Evolutionary conservation across 2,113 vertebrate species (phyloP), one percentile per base, ranked within the genome.

Genomic region (Lanius ludovicianus): DNA sequence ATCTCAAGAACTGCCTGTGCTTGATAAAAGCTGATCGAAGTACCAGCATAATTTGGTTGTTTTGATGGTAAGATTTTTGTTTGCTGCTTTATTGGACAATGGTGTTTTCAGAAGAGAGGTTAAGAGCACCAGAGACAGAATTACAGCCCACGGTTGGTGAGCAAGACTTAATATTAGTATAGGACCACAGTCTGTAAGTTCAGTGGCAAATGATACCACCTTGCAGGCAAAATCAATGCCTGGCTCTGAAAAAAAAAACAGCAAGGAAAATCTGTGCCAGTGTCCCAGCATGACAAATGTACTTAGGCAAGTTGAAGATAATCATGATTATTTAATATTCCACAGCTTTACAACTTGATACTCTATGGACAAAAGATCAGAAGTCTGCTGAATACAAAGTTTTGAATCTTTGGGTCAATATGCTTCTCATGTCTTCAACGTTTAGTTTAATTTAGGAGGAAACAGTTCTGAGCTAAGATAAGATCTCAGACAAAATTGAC

Each of bases 391-490:
- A 93, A 85, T 50, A 73, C 86, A 69, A 84, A 95, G 73, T 93
- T 94, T 89, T 82, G 88, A 81, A 89, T 95, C 90, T 95, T 96
- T 92, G 86, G 90, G 92, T 94, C 96, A 96, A 89, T 93, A 96
- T 57, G 39, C 69, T 96, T 92, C 94, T 95, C 90, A 87, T 93
- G 88, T 94, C 95, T 89, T 95, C 95, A 87, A 76, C 92, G 5
- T 96, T 96, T 89, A 91, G 92, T 94, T 96, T 95, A 87, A 96
- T 97, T 96, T 95, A 92, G 88, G 76, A 96, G 90, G 92, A 95
- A 96, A 96, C 69, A 47, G 83, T 96, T 96, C 88, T 87, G 41
- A 93, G 90, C 88, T 62, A 57, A 89, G 96, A 97, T 97, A 97
- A 96, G 80, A 97, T 96, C 96, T 95, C 77, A 37, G 46, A 82